Percentiles rank a stretch among this genome's conserved stretches.
phyloP scores from a whole-genome alignment of 1,140 invertebrate species.

The Ptiloglossa arizonensis region DNA sequence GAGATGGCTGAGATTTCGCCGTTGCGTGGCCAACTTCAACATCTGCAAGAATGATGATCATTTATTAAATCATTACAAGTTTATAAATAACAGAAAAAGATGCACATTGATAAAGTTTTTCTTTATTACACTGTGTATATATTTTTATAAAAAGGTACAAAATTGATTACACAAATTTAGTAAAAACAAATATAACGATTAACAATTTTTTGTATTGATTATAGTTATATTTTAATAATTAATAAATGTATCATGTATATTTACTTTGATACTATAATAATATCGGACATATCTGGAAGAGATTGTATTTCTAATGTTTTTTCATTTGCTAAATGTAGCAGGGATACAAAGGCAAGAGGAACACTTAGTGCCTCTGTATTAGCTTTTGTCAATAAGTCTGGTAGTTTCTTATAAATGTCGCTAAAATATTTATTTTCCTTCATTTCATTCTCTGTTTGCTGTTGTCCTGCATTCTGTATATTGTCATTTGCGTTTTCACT shows the following conservation, averaged over 20 bases:
- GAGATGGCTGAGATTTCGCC: not conserved
- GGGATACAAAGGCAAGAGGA: conserved; percentile 88
- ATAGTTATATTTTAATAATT: too few species aligned
- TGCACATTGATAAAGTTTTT: not conserved
- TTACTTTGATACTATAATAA: conserved; percentile 55
- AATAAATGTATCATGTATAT: too few species aligned
- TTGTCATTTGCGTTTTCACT: conserved; percentile 68
- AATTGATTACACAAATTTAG: not conserved
- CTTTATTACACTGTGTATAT: not conserved
- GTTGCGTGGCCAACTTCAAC: not conserved
- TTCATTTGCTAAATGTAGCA: conserved; percentile 92
- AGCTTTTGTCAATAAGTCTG: conserved; percentile 83
- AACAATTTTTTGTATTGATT: not conserved
- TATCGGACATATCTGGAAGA: conserved; percentile 60
- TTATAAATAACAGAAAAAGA: not conserved
- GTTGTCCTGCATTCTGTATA: not conserved
- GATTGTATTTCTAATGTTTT: conserved; percentile 76
- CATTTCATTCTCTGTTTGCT: conserved; percentile 55
- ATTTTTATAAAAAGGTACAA: not conserved
- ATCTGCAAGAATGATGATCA: conserved; percentile 18
- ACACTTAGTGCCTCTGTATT: conserved; percentile 88
- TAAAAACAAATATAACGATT: not conserved
- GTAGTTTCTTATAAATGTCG: conserved; percentile 84
- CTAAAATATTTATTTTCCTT: conserved; percentile 76
- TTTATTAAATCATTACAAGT: not conserved